Base-by-base conservation (phyloP, 1,140 invertebrate species). In the Rhysida immarginata region DNA sequence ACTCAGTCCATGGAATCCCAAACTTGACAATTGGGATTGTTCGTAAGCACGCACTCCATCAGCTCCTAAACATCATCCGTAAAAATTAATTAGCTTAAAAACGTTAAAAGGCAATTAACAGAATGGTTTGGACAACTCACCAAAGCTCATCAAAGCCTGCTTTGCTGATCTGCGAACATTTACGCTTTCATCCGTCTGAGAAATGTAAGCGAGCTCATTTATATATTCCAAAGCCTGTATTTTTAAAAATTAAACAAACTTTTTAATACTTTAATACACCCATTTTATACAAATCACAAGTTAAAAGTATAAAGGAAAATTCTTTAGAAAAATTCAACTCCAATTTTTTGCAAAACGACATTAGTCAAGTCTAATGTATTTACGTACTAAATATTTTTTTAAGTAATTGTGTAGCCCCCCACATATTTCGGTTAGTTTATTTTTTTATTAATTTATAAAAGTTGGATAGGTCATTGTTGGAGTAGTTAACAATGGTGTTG, bases 1-100 rank as follows among this genome's bases (percentile, higher is more conserved):
- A 44, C 68, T 65, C 14, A 74, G 45, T 27, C 72, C 71, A 58
- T 74, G 72, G 58, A 73, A 74, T 5, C 72, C 72, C 58, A 73
- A 70, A 23, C 65, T 65, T 11, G 68, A 65, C n/a, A 73, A 64
- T 58, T 72, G 70, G 26, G 68, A 63, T 55, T 72, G 68, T 48
- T 73, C 68, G 51, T 68, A 65, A 21, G 71, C 71, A 48, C 64
- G 60, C 54, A 65, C 63, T 0, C 72, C 72, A 53, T 68, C 69
- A 5, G 66, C 61, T 57, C 72, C 72, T 65, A 65, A 57, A n/a
- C 62, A 50, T 23, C 55, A 54, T 5, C 43, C 49, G 21, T 56
- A 57, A 2, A 61, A 61, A 21, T 58, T 62, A 59, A 35, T 58
- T 62, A 46, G 61, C 56, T 53, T 55, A 60, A 18, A 62, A 43